Conservation (phyloP, 1,140 invertebrate species). For the Ruditapes philippinarum region DNA sequence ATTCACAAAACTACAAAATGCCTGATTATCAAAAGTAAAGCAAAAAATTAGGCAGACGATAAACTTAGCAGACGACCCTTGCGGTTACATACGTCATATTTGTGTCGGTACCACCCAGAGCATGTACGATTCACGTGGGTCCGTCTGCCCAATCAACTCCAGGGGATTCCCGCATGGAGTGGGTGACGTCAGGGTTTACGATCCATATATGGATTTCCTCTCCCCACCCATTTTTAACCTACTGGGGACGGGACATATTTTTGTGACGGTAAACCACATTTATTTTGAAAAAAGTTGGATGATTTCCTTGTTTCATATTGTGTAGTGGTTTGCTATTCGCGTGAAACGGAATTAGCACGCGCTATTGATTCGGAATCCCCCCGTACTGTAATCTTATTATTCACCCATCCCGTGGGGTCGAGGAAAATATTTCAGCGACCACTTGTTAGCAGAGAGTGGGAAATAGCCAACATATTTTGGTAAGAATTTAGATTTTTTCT, state of each 20-base stretch:
- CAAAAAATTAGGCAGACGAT: not conserved
- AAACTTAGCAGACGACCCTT: slow-evolving; percentile 66
- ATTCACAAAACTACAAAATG: slow-evolving; percentile 62
- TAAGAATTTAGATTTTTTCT: too few species aligned
- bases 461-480: slow-evolving; percentile 2
- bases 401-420: slow-evolving; percentile 61
- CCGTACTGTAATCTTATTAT: slow-evolving; percentile 28
- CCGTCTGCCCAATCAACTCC: slow-evolving; percentile 75
- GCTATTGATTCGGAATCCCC: not conserved
- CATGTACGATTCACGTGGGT: slow-evolving; percentile 78
- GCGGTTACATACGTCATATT: slow-evolving; percentile 74
- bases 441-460: slow-evolving; percentile 37
- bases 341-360: not conserved
- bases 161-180: slow-evolving; percentile 73
- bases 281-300: not conserved
- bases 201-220: slow-evolving; percentile 78
- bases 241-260: slow-evolving; percentile 73
- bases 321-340: not conserved
- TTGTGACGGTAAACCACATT: not conserved
- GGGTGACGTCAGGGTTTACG: slow-evolving; percentile 69
- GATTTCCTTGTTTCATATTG: not conserved
- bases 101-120: slow-evolving; percentile 74
- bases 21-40: too few species aligned
- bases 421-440: slow-evolving; percentile 35
- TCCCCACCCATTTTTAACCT: slow-evolving; percentile 77